Evolutionary conservation across 2,797 vertebrate genomes (phyloP).

Genomic region (Macropus fuliginosus): DNA sequence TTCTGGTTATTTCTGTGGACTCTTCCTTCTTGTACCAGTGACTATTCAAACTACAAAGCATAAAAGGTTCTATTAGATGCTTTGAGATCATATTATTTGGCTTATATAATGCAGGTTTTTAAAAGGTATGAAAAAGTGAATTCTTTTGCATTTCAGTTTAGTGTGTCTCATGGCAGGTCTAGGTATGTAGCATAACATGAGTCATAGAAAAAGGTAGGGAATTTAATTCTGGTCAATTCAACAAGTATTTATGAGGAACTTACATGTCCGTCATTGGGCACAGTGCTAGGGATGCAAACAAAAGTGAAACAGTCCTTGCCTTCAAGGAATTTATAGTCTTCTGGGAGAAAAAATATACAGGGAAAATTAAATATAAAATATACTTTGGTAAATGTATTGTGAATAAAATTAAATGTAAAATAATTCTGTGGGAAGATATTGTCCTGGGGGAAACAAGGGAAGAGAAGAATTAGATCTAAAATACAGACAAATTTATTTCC

Average conservation of each 20-base stretch:
- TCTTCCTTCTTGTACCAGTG: slow-evolving; percentile 63
- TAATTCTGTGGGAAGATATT: neutral
- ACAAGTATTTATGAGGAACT: neutral
- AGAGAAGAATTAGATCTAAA: neutral
- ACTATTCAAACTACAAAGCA: slow-evolving; percentile 44
- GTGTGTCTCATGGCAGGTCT: slow-evolving; percentile 41
- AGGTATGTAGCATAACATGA: slow-evolving; percentile 30
- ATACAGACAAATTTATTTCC: neutral
- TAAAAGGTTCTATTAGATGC: slow-evolving; percentile 55
- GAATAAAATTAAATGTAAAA: neutral
- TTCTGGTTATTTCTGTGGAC: slow-evolving; percentile 75
- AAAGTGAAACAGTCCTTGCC: neutral
- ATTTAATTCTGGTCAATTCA: neutral
- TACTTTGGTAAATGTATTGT: neutral
- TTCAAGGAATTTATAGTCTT: neutral
- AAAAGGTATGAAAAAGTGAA: slow-evolving; percentile 65
- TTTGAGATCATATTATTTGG: slow-evolving; percentile 60
- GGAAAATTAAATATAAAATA: neutral
- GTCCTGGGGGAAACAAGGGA: neutral
- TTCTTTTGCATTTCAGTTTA: slow-evolving; percentile 65
- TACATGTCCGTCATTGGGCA: neutral
- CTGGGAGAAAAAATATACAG: neutral
- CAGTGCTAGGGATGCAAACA: neutral
- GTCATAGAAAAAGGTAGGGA: slow-evolving; percentile 39
- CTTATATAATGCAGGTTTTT: slow-evolving; percentile 69